Conservation (phyloP, 2,888 invertebrate species). For the Pammene fasciana region DNA sequence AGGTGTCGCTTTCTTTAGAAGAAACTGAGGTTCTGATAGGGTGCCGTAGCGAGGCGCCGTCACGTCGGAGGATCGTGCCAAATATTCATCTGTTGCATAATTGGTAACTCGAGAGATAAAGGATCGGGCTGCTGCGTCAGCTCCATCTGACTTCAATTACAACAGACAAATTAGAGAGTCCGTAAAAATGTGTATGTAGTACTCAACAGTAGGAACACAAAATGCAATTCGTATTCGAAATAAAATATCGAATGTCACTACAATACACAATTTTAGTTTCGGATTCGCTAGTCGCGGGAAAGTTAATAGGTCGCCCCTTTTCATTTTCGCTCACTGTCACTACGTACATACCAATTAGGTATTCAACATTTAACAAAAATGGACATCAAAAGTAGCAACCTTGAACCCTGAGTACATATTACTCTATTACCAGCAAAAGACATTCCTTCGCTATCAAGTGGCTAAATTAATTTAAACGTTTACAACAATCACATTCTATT, state of each 20-base stretch:
- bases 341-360: not conserved
- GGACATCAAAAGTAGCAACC: no score
- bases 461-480: no score
- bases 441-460: no score
- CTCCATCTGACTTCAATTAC: not conserved
- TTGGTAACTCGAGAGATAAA: not conserved
- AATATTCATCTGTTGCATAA: conserved; percentile 39
- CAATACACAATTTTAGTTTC: conserved; percentile 7
- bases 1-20: conserved; percentile 68
- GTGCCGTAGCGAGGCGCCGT: conserved; percentile 50
- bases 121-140: not conserved
- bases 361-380: no score
- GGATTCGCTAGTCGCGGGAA: not conserved
- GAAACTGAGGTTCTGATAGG: conserved; percentile 54
- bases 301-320: not conserved
- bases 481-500: no score
- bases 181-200: not conserved
- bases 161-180: not conserved
- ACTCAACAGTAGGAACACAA: not conserved
- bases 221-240: not conserved
- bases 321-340: not conserved
- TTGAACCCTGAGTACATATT: no score
- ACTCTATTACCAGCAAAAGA: no score
- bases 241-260: not conserved
- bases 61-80: conserved; percentile 54